Base-by-base conservation (phyloP, 2,888 invertebrate genomes). In the Hirtodrosophila confusa region DNA sequence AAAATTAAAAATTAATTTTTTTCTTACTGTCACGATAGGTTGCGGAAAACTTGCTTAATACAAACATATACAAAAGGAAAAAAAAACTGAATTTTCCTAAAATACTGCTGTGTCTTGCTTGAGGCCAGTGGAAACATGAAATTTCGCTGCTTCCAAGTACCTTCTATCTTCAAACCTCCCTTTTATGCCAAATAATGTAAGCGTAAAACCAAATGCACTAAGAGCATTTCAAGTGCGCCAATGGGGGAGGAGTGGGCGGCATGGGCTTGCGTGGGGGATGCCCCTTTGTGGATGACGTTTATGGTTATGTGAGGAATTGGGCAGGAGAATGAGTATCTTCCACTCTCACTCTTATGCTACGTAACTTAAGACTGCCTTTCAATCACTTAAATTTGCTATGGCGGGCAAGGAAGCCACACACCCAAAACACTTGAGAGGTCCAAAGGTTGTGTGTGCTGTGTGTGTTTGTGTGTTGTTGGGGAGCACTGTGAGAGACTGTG, bases 201-300 rank as follows among this genome's bases (percentile, higher is more conserved):
- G 68, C 75, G 75, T 71, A 69, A 72, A 75, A 66, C 65, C 75
- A 76, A 72, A 76, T 76, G 75, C 75, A 75, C 76, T 72, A 75
- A 75, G 72, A 75, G 72, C 72, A 69, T 73, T 69, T 75, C 61
- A 63, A 75, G 71, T 68, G 68, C 61, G 68, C 48, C 75, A 67
- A 56, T 67, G 44, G 37, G 54, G 48, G 10, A 55, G 44, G 33
- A 0, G 3, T 27, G 8, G 56, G 35, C 12, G 33, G 17, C 9
- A 27, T 4, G 31, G n/a, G 39, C 39, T 36, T 17, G 29, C 5
- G n/a, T 36, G 29, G 60, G 48, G 39, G n/a, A 11, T 41, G 51
- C 48, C 33, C 33, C 40, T 31, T 44, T 8, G 11, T 12, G 39
- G 47, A 35, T 57, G 64, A 69, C 55, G 72, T 55, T 73, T 71